These are phyloP conservation scores for Drosophila helvetica DNA, from an alignment of 2,888 invertebrate species.

Conservation along the genomic window DNA sequence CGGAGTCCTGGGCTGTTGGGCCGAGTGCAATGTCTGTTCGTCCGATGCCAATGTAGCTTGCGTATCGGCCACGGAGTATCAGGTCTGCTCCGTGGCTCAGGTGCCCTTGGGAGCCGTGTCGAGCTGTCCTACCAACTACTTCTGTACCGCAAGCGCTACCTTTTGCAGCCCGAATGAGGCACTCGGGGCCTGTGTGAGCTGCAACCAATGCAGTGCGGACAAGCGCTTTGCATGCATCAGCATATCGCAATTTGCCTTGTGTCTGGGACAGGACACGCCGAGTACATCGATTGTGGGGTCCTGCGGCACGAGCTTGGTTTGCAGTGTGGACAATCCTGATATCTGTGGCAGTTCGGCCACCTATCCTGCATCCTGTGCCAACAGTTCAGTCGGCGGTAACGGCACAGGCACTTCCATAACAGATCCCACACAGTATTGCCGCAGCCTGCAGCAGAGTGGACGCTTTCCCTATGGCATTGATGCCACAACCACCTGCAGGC, in stretches of 20 bases:
- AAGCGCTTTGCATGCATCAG: conserved; percentile 26
- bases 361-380: conserved; percentile 13
- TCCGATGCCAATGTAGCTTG: conserved; percentile 34
- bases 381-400: not conserved
- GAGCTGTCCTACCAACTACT: conserved; percentile 24
- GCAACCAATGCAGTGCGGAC: conserved; percentile 13
- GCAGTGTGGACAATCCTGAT: not conserved
- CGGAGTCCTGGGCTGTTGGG: conserved; percentile 36
- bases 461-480: conserved; percentile 63
- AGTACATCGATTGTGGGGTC: conserved; percentile 16
- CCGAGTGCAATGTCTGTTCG: conserved; percentile 51
- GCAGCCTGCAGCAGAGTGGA: conserved; percentile 30
- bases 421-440: conserved; percentile 49
- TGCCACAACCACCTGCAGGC: conserved; percentile 53
- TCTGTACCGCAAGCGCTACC: conserved; percentile 1
- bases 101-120: conserved; percentile 3
- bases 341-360: conserved; percentile 21
- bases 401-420: conserved; percentile 13
- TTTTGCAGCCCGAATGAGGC: conserved; percentile 7
- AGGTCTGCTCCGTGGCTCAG: conserved; percentile 37
- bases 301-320: conserved; percentile 16
- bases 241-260: conserved; percentile 22
- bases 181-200: conserved; percentile 1
- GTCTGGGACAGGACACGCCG: conserved; percentile 8
- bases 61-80: conserved; percentile 47